Percentiles rank a stretch among this genome's conserved stretches.
These are phyloP conservation scores for Chrysolophus pictus DNA, from an alignment of 2,797 vertebrate species.

Conservation along the genomic window DNA sequence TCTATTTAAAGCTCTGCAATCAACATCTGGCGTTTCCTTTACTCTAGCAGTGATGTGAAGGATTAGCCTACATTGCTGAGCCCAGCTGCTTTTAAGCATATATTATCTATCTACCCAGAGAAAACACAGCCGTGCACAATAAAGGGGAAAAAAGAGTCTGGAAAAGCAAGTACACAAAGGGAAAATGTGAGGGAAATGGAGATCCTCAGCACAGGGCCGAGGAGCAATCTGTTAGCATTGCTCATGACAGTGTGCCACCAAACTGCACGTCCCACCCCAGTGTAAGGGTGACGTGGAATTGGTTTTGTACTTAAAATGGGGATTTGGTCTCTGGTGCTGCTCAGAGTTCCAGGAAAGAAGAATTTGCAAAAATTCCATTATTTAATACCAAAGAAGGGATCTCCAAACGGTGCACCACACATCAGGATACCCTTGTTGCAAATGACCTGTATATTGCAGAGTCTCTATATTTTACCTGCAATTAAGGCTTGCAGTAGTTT, in stretches of 20 bases:
- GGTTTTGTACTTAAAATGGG: not conserved
- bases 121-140: not conserved
- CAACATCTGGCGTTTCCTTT: not conserved
- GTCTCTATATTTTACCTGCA: not conserved
- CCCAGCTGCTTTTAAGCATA: not conserved
- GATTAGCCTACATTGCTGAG: not conserved
- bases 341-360: not conserved
- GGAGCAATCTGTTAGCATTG: not conserved
- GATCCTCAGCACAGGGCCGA: not conserved
- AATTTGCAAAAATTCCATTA: not conserved
- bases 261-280: not conserved
- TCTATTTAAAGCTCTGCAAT: not conserved
- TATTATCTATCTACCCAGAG: not conserved
- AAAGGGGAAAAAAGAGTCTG: not conserved
- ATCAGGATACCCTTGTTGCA: not conserved
- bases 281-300: not conserved
- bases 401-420: not conserved
- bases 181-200: not conserved
- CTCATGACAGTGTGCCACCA: not conserved
- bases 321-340: not conserved
- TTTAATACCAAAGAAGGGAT: not conserved
- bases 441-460: not conserved
- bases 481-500: not conserved
- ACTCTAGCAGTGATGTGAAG: not conserved
- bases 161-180: not conserved